A percentile compares a stretch with the other conserved stretches of the same genome.
phyloP scores from a whole-genome alignment of 2,113 vertebrate genomes.

The Tragelaphus buxtoni region DNA sequence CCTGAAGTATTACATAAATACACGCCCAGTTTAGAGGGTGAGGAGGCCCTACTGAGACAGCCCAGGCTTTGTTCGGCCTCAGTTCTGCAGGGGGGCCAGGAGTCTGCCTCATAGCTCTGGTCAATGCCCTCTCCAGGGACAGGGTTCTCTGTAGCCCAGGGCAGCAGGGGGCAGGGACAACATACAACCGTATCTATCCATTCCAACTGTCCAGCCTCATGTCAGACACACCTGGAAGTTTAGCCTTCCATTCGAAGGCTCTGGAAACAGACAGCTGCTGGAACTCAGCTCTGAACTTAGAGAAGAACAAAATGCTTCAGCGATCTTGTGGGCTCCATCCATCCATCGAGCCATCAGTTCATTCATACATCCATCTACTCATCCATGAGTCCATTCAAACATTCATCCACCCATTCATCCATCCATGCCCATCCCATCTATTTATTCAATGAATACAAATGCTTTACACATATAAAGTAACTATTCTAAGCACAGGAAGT shows the following conservation, averaged over 20 bases:
- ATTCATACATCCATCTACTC: not conserved
- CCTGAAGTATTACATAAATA: conserved; percentile 51
- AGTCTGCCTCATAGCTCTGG: not conserved
- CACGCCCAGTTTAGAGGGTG: not conserved
- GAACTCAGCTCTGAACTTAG: not conserved
- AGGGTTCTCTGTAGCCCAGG: not conserved
- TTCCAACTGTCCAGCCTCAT: not conserved
- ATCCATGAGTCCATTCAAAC: not conserved
- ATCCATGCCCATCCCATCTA: no score
- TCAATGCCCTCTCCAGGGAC: not conserved
- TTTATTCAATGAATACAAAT: not conserved
- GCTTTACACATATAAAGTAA: not conserved
- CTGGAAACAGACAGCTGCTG: not conserved
- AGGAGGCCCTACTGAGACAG: not conserved
- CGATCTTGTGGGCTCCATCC: not conserved
- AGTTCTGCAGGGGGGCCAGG: not conserved
- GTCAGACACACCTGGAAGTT: not conserved
- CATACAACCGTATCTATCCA: no score
- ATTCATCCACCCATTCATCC: not conserved
- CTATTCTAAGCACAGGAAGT: not conserved
- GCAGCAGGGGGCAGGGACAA: not conserved
- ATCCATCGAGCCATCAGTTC: rapidly evolving
- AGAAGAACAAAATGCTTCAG: not conserved
- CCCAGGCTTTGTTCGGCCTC: not conserved
- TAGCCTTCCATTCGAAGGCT: not conserved